These are phyloP conservation scores for Apostichopus californicus DNA, from an alignment of 35 echinoderm and acorn worm species.

Conservation along the genomic window DNA sequence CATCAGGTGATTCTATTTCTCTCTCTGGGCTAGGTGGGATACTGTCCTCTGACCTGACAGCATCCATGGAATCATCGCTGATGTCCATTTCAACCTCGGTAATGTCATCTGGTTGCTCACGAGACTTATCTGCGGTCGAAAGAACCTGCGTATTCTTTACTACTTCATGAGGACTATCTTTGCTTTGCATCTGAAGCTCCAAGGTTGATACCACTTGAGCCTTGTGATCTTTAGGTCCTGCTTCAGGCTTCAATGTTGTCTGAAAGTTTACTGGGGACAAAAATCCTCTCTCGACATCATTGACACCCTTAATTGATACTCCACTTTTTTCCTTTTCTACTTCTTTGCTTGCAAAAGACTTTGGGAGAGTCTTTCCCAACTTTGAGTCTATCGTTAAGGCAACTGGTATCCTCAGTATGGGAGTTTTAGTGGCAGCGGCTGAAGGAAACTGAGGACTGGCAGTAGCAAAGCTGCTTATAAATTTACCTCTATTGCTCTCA, in stretches of 20 bases:
- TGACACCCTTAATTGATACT: not conserved
- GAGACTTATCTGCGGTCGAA: not conserved
- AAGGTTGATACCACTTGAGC: not conserved
- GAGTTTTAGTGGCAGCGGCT: not conserved
- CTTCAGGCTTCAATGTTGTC: not conserved
- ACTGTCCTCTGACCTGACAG: not conserved
- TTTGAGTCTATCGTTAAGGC: not conserved
- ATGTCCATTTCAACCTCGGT: slow-evolving; percentile 50
- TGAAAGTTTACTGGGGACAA: no score
- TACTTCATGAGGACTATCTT: not conserved
- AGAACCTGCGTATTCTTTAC: not conserved
- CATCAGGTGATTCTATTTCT: not conserved
- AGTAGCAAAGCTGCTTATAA: slow-evolving; percentile 8
- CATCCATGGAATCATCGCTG: slow-evolving; percentile 49
- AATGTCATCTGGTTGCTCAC: not conserved
- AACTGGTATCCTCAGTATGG: slow-evolving; percentile 1
- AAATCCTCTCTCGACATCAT: not conserved
- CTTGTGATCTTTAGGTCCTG: not conserved
- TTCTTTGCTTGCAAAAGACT: not conserved
- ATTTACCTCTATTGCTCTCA: slow-evolving; percentile 7
- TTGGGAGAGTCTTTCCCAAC: not conserved
- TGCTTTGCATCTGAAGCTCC: not conserved
- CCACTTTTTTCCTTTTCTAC: not conserved
- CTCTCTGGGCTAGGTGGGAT: not conserved
- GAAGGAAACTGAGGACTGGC: not conserved